Percentiles rank a stretch among this genome's conserved stretches.
phyloP scores from a whole-genome alignment of 2,797 vertebrate genomes.

The Sebastes iracundus region DNA sequence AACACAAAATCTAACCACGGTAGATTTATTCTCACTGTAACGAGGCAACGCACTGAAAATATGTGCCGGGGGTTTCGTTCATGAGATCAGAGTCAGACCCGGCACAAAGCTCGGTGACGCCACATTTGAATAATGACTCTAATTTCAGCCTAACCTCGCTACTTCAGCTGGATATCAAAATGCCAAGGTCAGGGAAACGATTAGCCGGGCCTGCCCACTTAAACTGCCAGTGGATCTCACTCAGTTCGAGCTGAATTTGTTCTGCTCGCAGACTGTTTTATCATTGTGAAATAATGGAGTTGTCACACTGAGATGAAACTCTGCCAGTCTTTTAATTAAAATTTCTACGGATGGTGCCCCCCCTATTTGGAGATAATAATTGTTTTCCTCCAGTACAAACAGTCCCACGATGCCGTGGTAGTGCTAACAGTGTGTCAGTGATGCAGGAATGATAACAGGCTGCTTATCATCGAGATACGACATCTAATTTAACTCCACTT shows the following conservation, averaged over 20 bases:
- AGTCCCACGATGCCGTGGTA: constrained; percentile 33
- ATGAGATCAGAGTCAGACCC: constrained; percentile 3
- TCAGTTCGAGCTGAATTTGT: constrained; percentile 56
- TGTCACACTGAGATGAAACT: constrained; percentile 73
- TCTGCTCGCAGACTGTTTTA: constrained; percentile 64
- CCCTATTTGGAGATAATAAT: constrained; percentile 68
- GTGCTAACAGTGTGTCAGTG: constrained; percentile 46
- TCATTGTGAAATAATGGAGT: constrained; percentile 74
- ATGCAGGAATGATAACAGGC: constrained; percentile 45
- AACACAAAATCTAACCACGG: not conserved
- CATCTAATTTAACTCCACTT: constrained; percentile 57
- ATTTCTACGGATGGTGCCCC: constrained; percentile 50
- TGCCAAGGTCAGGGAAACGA: constrained; percentile 64
- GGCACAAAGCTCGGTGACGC: constrained; percentile 28
- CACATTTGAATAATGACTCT: constrained; percentile 59
- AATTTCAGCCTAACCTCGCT: constrained; percentile 46
- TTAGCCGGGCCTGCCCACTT: constrained; percentile 53
- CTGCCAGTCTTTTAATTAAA: constrained; percentile 80
- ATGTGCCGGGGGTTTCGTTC: not conserved
- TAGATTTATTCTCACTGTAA: constrained; percentile 2
- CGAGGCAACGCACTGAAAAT: constrained; percentile 9
- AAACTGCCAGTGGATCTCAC: constrained; percentile 47
- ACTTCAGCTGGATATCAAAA: constrained; percentile 53
- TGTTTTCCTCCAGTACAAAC: constrained; percentile 63
- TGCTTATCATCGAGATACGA: constrained; percentile 46